Percentiles rank a stretch among this genome's conserved stretches.
Conservation (phyloP, 1,140 invertebrate genomes). For the Papilio polyxenes region DNA sequence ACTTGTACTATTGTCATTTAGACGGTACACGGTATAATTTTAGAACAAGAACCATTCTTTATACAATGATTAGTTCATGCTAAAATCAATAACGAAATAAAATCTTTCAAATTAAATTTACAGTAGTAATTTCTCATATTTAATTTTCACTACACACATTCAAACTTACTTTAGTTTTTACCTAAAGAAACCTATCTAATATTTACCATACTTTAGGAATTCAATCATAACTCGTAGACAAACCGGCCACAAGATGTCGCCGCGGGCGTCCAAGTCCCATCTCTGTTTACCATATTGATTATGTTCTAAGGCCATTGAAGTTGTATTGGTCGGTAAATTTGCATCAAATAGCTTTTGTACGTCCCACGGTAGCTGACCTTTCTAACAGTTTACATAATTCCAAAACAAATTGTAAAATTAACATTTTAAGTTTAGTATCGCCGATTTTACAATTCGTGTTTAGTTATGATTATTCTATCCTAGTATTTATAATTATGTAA, state of each 20-base stretch:
- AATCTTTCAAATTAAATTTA: no score
- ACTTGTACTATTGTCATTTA: not conserved
- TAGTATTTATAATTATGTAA: not conserved
- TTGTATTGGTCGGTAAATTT: constrained; percentile 26
- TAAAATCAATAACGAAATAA: no score
- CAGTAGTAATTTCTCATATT: no score
- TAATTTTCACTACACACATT: no score
- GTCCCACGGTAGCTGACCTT: constrained; percentile 27
- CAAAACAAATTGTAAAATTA: constrained; percentile 20
- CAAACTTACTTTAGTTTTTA: no score
- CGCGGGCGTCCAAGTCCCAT: constrained; percentile 8
- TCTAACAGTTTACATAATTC: constrained; percentile 7
- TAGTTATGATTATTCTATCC: not conserved
- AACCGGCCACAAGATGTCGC: not conserved
- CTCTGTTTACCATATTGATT: constrained; percentile 19
- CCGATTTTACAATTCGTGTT: not conserved
- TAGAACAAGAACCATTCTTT: no score
- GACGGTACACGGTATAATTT: no score
- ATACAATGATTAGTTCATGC: no score
- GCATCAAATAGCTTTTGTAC: constrained; percentile 10
- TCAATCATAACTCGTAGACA: not conserved
- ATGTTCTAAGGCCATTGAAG: constrained; percentile 16
- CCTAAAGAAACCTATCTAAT: no score
- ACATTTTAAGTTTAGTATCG: not conserved
- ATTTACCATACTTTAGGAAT: not conserved